Evolutionary conservation across 2,888 invertebrate genomes (phyloP).

Genomic region (Callimorpha dominula): DNA sequence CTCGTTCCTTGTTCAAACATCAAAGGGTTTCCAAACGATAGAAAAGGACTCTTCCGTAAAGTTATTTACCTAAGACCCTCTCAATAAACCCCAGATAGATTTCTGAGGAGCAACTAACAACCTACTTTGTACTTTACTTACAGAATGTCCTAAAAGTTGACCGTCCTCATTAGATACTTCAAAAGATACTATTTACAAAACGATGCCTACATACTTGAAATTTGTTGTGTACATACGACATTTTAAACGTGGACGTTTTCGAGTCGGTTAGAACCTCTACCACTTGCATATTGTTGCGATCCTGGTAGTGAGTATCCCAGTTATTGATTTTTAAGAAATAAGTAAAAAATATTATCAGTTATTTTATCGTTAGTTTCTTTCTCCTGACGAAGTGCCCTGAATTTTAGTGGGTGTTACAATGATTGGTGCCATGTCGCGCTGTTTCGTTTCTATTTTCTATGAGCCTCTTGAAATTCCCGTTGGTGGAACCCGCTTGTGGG

Average conservation of each 20-base stretch:
- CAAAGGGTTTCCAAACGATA: slow-evolving; percentile 12
- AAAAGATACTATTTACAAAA: slow-evolving; percentile 3
- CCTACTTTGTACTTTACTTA: slow-evolving; percentile 1
- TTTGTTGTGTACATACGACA: background rate
- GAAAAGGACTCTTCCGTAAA: slow-evolving; percentile 17
- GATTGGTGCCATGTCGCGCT: no score
- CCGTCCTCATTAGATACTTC: background rate
- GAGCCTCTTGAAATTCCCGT: no score
- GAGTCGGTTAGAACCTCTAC: background rate
- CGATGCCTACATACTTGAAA: background rate
- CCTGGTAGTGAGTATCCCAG: background rate
- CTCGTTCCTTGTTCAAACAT: slow-evolving; percentile 9
- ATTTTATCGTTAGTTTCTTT: no score
- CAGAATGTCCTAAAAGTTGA: slow-evolving; percentile 1
- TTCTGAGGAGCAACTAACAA: background rate
- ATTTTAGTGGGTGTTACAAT: no score
- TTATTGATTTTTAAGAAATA: no score
- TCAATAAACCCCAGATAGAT: slow-evolving; percentile 16
- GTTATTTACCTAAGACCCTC: slow-evolving; percentile 18
- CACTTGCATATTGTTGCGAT: background rate
- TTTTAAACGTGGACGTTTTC: no score
- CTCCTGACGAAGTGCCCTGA: no score
- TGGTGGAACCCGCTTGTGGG: no score
- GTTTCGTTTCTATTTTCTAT: no score
- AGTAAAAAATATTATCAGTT: no score